A percentile compares a stretch with the other conserved stretches of the same genome.
Evolutionary conservation across 2,888 invertebrate genomes (phyloP).

Genomic region (Meteorus colon): DNA sequence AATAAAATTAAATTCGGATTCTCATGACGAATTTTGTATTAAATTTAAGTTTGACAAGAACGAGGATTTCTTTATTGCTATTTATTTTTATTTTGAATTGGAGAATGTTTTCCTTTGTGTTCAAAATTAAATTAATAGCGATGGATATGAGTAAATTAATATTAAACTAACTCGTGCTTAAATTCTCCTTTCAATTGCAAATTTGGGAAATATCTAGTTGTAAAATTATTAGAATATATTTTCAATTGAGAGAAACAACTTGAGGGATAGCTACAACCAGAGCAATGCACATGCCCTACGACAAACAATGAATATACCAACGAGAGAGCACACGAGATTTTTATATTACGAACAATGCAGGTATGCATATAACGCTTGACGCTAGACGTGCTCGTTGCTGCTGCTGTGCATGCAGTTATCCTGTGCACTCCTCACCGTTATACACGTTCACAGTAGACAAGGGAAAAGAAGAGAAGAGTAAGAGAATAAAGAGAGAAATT

Average conservation of each 20-base stretch:
- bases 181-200: no score
- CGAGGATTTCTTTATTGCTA: no score
- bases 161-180: no score
- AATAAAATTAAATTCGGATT: no score
- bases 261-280: not conserved
- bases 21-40: no score
- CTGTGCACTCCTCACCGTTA: constrained; percentile 59
- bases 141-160: no score
- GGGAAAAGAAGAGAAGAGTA: not conserved
- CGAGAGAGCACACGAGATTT: constrained; percentile 30
- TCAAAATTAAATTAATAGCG: no score
- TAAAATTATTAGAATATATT: not conserved
- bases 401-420: constrained; percentile 41
- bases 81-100: no score
- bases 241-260: not conserved
- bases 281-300: constrained; percentile 31
- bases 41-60: no score
- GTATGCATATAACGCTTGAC: constrained; percentile 48
- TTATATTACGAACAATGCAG: constrained; percentile 50
- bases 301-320: constrained; percentile 35
- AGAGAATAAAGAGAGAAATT: constrained; percentile 22
- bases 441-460: constrained; percentile 7
- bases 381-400: constrained; percentile 12
- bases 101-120: no score
- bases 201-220: no score